These are phyloP conservation scores for Cantharis rustica DNA, from an alignment of 2,888 invertebrate species.

Conservation along the genomic window DNA sequence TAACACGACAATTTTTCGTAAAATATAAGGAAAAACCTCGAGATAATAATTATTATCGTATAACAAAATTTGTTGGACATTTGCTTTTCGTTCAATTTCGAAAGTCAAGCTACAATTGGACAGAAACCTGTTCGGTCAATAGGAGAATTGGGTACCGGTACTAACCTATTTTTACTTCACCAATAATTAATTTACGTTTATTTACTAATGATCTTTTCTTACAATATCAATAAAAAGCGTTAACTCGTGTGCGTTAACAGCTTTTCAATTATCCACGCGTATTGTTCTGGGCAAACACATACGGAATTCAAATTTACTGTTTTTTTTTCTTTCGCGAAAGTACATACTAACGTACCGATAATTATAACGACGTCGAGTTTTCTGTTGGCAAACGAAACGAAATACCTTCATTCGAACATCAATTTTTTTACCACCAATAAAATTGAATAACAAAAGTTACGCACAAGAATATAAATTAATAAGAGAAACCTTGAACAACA, in stretches of 20 bases:
- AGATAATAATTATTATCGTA: background rate
- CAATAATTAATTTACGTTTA: background rate
- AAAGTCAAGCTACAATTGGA: background rate
- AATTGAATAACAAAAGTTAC: background rate
- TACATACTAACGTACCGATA: background rate
- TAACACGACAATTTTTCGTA: background rate
- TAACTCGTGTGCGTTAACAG: constrained; percentile 21
- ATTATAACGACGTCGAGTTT: background rate
- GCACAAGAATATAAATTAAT: background rate
- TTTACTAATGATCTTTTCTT: constrained; percentile 16
- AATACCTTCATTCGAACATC: background rate
- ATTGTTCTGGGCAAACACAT: constrained; percentile 22
- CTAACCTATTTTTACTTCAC: background rate
- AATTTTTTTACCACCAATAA: background rate
- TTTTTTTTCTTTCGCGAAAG: background rate
- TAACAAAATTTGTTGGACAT: background rate
- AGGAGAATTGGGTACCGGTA: background rate
- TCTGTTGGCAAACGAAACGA: background rate
- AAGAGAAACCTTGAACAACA: background rate
- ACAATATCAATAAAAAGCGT: constrained; percentile 17
- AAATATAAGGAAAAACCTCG: background rate
- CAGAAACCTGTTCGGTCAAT: background rate
- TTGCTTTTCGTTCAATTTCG: background rate
- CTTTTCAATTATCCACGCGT: constrained; percentile 19
- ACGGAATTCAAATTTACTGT: constrained; percentile 24